These are phyloP conservation scores for Oryctolagus cuniculus DNA, from an alignment of 2,113 vertebrate species.

Conservation along the genomic window mOryCun1.1 NC_091436.1:145059501-145060000, in stretches of 20 bases:
- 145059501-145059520: not conserved
- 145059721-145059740: not conserved
- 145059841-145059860: not conserved
- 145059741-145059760: constrained; percentile 30
- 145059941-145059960: not conserved
- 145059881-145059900: not conserved
- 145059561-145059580: not conserved
- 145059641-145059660: not conserved
- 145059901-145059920: not conserved
- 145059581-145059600: not conserved
- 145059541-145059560: not conserved
- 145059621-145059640: not conserved
- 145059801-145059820: not conserved
- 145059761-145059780: not conserved
- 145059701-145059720: not conserved
- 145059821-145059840: constrained; percentile 36
- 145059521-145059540: not conserved
- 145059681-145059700: not conserved
- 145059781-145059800: constrained; percentile 23
- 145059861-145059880: constrained; percentile 36
- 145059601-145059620: not conserved
- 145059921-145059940: not conserved
- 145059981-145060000: constrained; percentile 22
- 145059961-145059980: not conserved
- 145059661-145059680: not conserved